Evolutionary conservation across 2,888 invertebrate species (phyloP).

Genomic region (Opisthograptis luteolata): DNA sequence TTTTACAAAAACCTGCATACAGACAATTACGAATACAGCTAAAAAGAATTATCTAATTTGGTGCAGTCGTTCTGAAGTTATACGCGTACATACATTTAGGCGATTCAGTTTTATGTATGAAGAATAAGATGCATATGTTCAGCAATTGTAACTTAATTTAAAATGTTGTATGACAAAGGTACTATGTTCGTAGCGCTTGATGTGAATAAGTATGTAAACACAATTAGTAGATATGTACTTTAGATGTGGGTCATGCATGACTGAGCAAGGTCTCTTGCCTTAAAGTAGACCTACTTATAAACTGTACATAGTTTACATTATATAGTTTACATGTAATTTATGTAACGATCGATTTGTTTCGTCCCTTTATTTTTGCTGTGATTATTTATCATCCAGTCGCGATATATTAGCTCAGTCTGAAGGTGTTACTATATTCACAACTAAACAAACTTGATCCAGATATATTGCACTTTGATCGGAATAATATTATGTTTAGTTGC

Average conservation of each 20-base stretch:
- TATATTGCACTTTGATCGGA: background rate
- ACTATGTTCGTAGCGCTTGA: slow-evolving; percentile 17
- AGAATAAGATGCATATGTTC: too few relatives aligned
- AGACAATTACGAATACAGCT: too few relatives aligned
- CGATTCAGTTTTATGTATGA: too few relatives aligned
- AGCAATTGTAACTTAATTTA: too few relatives aligned
- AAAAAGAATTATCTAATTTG: too few relatives aligned
- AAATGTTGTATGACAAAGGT: background rate
- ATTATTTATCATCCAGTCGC: too few relatives aligned
- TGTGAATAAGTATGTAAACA: slow-evolving; percentile 46
- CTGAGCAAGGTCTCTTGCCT: slow-evolving; percentile 49
- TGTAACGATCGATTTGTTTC: slow-evolving; percentile 14
- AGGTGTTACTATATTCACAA: slow-evolving; percentile 1
- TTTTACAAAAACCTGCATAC: too few relatives aligned
- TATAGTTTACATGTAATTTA: slow-evolving; percentile 12
- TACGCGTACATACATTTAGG: too few relatives aligned
- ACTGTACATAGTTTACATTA: slow-evolving; percentile 17
- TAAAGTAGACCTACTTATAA: too few relatives aligned
- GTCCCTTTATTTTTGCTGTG: background rate
- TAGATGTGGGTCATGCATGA: slow-evolving; percentile 59
- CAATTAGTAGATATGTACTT: slow-evolving; percentile 41
- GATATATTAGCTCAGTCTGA: background rate
- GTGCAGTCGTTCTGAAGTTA: too few relatives aligned
- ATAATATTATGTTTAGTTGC: background rate
- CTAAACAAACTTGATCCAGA: background rate